Evolutionary conservation across 2,797 vertebrate species (phyloP).

Genomic region (Sebastes umbrosus): DNA sequence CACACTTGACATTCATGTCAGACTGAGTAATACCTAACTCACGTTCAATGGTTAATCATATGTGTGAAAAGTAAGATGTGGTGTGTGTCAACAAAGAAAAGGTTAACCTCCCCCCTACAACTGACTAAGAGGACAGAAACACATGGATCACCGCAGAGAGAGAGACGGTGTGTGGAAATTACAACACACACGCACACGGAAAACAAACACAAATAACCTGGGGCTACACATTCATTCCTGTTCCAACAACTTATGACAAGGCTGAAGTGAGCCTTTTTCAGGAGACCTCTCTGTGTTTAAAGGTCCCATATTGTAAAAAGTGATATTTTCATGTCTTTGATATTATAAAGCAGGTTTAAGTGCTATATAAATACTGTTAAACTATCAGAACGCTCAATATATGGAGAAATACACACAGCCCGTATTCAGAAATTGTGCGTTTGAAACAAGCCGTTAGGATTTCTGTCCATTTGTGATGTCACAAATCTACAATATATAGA

Average conservation of each 20-base stretch:
- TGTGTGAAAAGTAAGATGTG: conserved; percentile 22
- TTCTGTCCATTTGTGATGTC: no score
- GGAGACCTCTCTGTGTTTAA: neutral
- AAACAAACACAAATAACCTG: conserved; percentile 4
- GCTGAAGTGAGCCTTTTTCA: neutral
- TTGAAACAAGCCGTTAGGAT: no score
- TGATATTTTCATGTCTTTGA: rapidly evolving
- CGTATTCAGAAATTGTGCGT: rapidly evolving
- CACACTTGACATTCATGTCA: conserved; percentile 38
- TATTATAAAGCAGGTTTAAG: no score
- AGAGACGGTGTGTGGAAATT: neutral
- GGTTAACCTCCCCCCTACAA: conserved; percentile 13
- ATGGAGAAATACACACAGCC: rapidly evolving
- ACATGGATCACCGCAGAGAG: conserved; percentile 11
- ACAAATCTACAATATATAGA: no score
- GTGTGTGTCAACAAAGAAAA: conserved; percentile 30
- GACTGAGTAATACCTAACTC: conserved; percentile 19
- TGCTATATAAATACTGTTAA: no score
- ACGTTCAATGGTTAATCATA: conserved; percentile 24
- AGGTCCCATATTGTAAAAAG: neutral
- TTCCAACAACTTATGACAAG: neutral
- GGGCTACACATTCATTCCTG: neutral
- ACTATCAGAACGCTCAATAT: no score
- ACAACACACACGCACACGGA: neutral
- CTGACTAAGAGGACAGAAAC: conserved; percentile 2